phyloP scores from a whole-genome alignment of 2,888 invertebrate genomes.

The Marasmarcha lunaedactyla region DNA sequence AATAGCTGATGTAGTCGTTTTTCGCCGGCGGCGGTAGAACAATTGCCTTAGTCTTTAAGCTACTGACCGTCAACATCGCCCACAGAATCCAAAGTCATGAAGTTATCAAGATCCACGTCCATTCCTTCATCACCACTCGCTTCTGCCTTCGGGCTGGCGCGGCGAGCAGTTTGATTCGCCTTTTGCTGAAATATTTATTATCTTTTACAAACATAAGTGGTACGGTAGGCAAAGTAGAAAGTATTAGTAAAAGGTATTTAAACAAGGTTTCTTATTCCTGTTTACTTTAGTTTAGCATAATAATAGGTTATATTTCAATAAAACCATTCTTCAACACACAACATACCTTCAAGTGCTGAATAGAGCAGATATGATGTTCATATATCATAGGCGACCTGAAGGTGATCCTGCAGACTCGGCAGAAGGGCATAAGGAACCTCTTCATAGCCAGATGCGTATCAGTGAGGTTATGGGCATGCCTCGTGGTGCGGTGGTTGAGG shows the following conservation, averaged over 20 bases:
- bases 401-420: conserved; percentile 80
- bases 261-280: no score
- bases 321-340: no score
- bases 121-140: conserved; percentile 78
- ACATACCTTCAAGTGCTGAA: conserved; percentile 86
- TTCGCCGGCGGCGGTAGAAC: no score
- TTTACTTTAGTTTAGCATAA: no score
- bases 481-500: conserved; percentile 80
- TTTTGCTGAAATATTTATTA: conserved; percentile 6
- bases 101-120: conserved; percentile 84
- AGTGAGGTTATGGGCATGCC: conserved; percentile 82
- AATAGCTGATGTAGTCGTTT: no score
- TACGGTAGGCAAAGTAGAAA: no score
- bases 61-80: conserved; percentile 82
- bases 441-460: conserved; percentile 87
- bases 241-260: no score
- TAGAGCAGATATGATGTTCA: conserved; percentile 84
- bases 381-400: conserved; percentile 89
- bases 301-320: no score
- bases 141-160: conserved; percentile 69
- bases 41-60: no score
- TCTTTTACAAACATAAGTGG: no score
- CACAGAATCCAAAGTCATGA: conserved; percentile 89
- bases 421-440: conserved; percentile 85
- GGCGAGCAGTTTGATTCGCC: conserved; percentile 38